Evolutionary conservation across 1,140 invertebrate genomes (phyloP), one percentile per base, ranked within the genome.

Genomic region (Radopholus similis): DNA sequence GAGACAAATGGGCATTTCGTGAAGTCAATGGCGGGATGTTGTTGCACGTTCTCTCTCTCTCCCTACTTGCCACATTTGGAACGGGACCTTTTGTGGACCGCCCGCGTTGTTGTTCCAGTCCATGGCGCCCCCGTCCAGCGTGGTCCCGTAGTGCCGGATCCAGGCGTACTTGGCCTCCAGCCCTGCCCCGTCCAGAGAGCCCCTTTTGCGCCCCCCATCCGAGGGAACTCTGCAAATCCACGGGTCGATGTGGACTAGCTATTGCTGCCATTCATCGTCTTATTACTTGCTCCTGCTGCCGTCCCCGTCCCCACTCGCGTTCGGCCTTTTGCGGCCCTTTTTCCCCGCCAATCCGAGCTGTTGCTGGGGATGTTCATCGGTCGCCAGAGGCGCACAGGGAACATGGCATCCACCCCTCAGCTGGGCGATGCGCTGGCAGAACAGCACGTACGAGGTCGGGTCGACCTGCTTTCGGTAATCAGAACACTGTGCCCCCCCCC

Each of bases 131-230:
- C 47, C 18, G n/a, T 51, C 47, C 3, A 51, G 18, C 13, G 42
- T 47, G n/a, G 47, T 51, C 18, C 4, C 21, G 44, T 62, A 62
- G 32, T 62, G 58, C n/a, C 23, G 18, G 44, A 62, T 62, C 58
- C 58, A 62, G 2, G 58, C 42, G 30, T 62, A 62, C 44, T 62
- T 62, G 15, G 35, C 18, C 32, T 62, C 21, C 34, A 62, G 34
- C 49, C 44, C 58, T 3, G 42, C 38, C 15, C 30, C 47, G 21
- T 51, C 47, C 21, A 51, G n/a, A n/a, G n/a, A n/a, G n/a, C n/a
- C n/a, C n/a, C n/a, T n/a, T n/a, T n/a, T n/a, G n/a, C n/a, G n/a
- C n/a, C n/a, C n/a, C n/a, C n/a, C n/a, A n/a, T n/a, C n/a, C n/a
- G n/a, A n/a, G n/a, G n/a, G n/a, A n/a, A n/a, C n/a, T n/a, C n/a